phyloP scores from a whole-genome alignment of 2,888 invertebrate genomes.

The Leptinotarsa peninsularis region DNA sequence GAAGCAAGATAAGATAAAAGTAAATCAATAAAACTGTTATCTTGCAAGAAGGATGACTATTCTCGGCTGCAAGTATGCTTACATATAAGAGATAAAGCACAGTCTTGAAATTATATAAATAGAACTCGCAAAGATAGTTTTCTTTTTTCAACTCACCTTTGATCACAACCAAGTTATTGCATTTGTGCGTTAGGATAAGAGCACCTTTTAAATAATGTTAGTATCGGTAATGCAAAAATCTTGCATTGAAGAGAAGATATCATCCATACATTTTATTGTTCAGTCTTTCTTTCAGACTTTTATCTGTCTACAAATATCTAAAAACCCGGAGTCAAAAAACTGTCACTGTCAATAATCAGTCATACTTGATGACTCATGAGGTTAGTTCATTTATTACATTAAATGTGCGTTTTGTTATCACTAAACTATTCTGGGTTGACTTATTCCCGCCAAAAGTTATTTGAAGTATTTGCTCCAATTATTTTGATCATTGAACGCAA shows the following conservation, averaged over 20 bases:
- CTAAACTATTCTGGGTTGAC: too few species aligned
- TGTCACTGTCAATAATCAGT: slow-evolving; percentile 15
- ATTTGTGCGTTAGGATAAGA: slow-evolving; percentile 13
- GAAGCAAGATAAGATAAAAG: slow-evolving; percentile 27
- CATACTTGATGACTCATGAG: slow-evolving; percentile 1
- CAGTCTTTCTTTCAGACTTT: slow-evolving; percentile 27
- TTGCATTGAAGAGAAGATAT: slow-evolving; percentile 15
- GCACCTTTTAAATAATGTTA: slow-evolving; percentile 16
- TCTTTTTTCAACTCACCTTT: slow-evolving; percentile 10
- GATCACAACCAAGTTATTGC: slow-evolving; percentile 24
- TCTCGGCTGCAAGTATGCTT: background rate
- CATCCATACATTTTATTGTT: slow-evolving; percentile 25
- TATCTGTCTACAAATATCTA: slow-evolving; percentile 2
- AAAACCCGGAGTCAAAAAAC: slow-evolving; percentile 9
- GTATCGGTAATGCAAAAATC: slow-evolving; percentile 11
- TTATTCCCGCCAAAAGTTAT: too few species aligned
- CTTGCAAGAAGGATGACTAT: background rate
- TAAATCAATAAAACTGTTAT: slow-evolving; percentile 24
- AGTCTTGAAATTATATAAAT: slow-evolving; percentile 15
- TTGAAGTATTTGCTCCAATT: too few species aligned
- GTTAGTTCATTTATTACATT: background rate
- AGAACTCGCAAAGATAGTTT: background rate
- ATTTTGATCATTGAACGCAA: too few species aligned
- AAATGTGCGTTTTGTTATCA: background rate
- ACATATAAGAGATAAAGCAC: slow-evolving; percentile 1